Conservation (phyloP, 2,113 vertebrate genomes). For the Sylvilagus bachmani region DNA sequence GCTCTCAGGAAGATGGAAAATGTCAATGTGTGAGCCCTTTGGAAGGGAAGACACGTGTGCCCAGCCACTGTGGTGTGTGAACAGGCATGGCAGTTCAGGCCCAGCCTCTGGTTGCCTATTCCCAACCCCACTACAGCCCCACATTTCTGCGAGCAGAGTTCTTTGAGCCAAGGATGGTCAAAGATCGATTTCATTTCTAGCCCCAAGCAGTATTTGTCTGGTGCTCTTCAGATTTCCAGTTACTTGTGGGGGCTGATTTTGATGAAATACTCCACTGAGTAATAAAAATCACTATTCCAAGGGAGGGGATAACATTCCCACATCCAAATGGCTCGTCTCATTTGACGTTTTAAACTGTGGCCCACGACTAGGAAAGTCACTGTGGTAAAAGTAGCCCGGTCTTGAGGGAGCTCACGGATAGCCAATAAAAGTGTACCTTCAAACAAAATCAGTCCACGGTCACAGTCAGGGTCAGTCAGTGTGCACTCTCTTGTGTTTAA, state of each 20-base stretch:
- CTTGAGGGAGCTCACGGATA: slow-evolving; percentile 33
- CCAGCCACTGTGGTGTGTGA: slow-evolving; percentile 26
- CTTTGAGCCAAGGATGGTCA: slow-evolving; percentile 47
- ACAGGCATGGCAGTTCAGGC: slow-evolving; percentile 15
- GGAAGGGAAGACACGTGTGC: slow-evolving; percentile 26
- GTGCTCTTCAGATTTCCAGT: slow-evolving; percentile 57
- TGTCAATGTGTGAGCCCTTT: slow-evolving; percentile 45
- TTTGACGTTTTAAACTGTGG: slow-evolving; percentile 47
- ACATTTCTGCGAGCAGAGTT: slow-evolving; percentile 17
- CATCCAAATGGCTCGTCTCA: slow-evolving; percentile 58
- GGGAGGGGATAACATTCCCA: slow-evolving; percentile 1
- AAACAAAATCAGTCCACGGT: slow-evolving; percentile 20
- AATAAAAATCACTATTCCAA: slow-evolving; percentile 60
- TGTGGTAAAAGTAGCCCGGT: slow-evolving; percentile 6
- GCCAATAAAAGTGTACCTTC: slow-evolving; percentile 53
- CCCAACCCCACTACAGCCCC: slow-evolving; percentile 49
- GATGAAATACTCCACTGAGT: slow-evolving; percentile 40
- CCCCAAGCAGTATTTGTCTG: slow-evolving; percentile 56
- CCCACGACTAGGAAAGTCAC: slow-evolving; percentile 56
- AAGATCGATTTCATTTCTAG: slow-evolving; percentile 62
- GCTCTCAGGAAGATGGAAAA: slow-evolving; percentile 41
- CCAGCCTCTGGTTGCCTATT: slow-evolving; percentile 32
- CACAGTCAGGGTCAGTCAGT: slow-evolving; percentile 73
- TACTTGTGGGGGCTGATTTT: slow-evolving; percentile 2
- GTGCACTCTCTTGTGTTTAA: slow-evolving; percentile 86